Base-by-base conservation (phyloP, 37 sponge, comb jelly and placozoan genomes). In the Bolinopsis microptera region DNA sequence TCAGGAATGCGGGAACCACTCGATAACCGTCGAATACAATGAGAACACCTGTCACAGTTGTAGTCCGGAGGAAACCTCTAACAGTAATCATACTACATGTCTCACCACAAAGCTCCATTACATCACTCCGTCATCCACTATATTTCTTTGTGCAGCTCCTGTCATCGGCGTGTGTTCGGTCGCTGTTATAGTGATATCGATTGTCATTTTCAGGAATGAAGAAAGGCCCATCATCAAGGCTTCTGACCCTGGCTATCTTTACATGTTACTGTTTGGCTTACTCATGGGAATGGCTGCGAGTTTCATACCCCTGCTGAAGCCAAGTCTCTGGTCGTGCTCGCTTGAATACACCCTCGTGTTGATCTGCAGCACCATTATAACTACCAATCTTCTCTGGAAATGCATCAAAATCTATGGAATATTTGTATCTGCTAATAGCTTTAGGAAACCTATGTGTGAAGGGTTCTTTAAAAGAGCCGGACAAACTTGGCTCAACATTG, bases 361-460 rank as follows among this genome's bases (percentile, higher is more conserved):
- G 26, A 41, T 86, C 18, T 40, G 34, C 61, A 40, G 21, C 26
- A 86, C 90, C 5, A 38, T 86, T 0, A 39, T 86, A 40, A 39
- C 90, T 5, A 40, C 35, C 31, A 86, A 86, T 34, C 90, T 86
- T 35, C 30, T 41, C 0, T 86, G 26, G 36, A 86, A 86, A 34
- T 86, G 90, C 26, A 39, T 86, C 36, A 86, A 86, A 40, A 86
- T 86, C 16, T 86, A 86, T 27, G 61, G 35, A 26, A 86, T 86
- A 24, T 86, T 86, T 25, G 8, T 3, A 9, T 28, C 90, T 24
- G 32, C 90, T 24, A 41, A 86, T 0, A 1, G 23, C 0, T 86
- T 86, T 38, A 18, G 61, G 26, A 8, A 2, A 18, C 90, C 90
- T n/a, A 86, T 23, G 35, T 39, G 32, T 39, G 48, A 8, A 13